Base-by-base conservation (phyloP, 1,140 invertebrate genomes). In the Mamestra configurata region DNA sequence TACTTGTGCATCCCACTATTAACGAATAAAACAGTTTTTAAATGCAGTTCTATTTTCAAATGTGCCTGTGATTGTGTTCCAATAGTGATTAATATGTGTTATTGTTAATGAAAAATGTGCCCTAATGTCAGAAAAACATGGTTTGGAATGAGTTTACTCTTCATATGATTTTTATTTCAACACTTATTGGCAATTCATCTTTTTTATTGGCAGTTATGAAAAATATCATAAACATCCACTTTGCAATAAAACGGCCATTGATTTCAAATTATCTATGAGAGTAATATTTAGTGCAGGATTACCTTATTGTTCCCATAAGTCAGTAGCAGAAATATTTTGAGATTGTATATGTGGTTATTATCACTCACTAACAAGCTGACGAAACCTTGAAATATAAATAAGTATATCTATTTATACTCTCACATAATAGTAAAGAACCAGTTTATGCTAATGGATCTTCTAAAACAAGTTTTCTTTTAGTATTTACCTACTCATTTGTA, bases 51-150 rank as follows among this genome's bases (percentile, higher is more conserved):
- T 43, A 20, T 49, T 43, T 72, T 51, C 24, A 73, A 79, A 64
- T 75, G 59, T 76, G 73, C 24, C 35, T 80, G 79, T 80, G 72
- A 68, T 51, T 78, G 46, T 64, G 57, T 46, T 27, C 20, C 49
- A n/a, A 51, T 49, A 57, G 68, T 79, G 79, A 70, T 77, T 27
- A 68, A 18, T 5, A 59, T 43, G 72, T 80, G 72, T 77, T 55
- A 7, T 59, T 80, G 18, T 49, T 37, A 24, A 35, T 40, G 20
- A 51, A 76, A 81, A 72, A 59, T 72, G 37, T 64, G 49, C 35
- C 35, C 53, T 76, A 71, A 76, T 13, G 24, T 35, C 31, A 20
- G 10, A 1, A 10, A 7, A 24, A 68, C n/a, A 77, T 51, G 76
- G 76, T 77, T 77, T 68, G 40, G 35, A 76, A 46, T 61, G 13